phyloP scores from a whole-genome alignment of 2,797 vertebrate species.

The Poecile montanus region DNA sequence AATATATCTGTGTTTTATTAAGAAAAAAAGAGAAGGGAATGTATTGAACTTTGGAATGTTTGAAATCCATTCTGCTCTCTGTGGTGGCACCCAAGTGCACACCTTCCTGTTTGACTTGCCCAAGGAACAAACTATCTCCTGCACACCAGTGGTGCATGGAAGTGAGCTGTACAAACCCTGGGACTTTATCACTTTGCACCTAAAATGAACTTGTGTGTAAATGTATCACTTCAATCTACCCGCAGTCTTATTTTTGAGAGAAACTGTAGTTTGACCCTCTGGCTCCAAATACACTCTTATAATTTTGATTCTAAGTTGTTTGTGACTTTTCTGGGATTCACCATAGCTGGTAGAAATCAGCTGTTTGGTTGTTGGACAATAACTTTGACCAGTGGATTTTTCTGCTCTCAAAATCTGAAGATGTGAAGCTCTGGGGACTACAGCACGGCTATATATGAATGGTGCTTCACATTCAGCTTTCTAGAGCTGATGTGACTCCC shows the following conservation, averaged over 20 bases:
- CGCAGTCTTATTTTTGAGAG: neutral
- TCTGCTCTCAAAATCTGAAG: neutral
- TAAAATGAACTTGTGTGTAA: neutral
- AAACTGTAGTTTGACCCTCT: neutral
- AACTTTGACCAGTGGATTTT: neutral
- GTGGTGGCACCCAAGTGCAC: neutral
- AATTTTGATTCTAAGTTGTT: neutral
- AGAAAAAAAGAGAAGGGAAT: neutral
- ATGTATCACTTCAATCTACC: neutral
- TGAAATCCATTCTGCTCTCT: neutral
- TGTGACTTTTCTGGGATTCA: neutral
- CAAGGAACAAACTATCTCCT: neutral
- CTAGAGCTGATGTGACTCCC: neutral
- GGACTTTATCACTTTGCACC: neutral
- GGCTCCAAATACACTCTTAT: neutral
- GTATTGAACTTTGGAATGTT: neutral
- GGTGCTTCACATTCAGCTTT: neutral
- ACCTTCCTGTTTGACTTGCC: neutral
- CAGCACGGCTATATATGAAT: neutral
- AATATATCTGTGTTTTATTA: neutral
- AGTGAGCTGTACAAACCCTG: neutral
- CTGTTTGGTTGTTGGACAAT: neutral
- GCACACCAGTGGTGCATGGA: rapidly evolving
- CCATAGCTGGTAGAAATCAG: neutral
- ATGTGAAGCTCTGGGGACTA: neutral